Conservation (phyloP, 2,888 invertebrate genomes). For the Eurytoma californica region DNA sequence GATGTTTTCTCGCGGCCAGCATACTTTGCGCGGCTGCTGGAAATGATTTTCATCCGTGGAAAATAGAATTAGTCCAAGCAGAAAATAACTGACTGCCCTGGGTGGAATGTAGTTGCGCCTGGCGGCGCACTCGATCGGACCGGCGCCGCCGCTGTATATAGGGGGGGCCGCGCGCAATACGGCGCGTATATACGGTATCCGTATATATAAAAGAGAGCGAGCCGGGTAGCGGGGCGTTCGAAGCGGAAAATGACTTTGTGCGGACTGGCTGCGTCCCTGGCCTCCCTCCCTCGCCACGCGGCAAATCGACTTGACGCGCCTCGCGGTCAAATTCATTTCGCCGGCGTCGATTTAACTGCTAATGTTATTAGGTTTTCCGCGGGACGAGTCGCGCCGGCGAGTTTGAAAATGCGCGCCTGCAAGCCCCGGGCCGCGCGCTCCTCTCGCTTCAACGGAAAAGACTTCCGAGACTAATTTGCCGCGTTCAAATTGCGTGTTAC, state of each 20-base stretch:
- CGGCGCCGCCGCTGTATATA: background rate
- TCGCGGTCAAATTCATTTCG: slow-evolving; percentile 20
- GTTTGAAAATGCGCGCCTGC: slow-evolving; percentile 3
- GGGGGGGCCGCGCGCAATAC: too few species aligned
- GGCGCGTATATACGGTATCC: background rate
- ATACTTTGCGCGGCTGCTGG: background rate
- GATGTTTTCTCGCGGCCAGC: background rate
- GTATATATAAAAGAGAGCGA: background rate
- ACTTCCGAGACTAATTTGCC: slow-evolving; percentile 34
- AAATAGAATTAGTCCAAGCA: slow-evolving; percentile 44
- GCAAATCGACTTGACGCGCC: slow-evolving; percentile 32
- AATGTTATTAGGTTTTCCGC: slow-evolving; percentile 16
- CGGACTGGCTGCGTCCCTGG: background rate
- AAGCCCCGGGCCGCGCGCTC: too few species aligned
- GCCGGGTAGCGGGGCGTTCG: background rate
- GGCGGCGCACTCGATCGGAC: background rate
- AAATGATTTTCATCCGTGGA: slow-evolving; percentile 18
- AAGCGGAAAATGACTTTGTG: slow-evolving; percentile 42
- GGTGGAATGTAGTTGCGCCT: background rate
- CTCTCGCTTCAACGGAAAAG: background rate
- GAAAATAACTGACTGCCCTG: slow-evolving; percentile 32
- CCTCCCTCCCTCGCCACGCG: background rate
- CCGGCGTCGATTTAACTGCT: slow-evolving; percentile 27
- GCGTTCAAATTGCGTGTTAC: slow-evolving; percentile 21
- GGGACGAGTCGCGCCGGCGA: background rate